phyloP scores from a whole-genome alignment of 2,888 invertebrate species.

The Limenitis camilla region DNA sequence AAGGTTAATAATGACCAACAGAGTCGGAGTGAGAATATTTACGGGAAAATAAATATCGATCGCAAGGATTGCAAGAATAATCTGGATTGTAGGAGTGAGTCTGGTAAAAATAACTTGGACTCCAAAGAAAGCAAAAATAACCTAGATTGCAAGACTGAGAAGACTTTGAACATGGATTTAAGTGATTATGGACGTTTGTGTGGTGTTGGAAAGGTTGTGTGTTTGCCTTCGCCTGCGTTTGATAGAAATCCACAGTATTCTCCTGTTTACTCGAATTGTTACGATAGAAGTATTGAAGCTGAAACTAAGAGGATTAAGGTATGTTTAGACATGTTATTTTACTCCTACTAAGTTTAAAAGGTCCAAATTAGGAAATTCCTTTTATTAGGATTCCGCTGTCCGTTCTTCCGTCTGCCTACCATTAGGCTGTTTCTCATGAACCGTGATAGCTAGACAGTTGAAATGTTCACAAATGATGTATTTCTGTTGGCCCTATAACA shows the following conservation, averaged over 20 bases:
- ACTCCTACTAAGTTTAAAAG: too few species aligned
- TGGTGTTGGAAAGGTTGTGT: slow-evolving; percentile 31
- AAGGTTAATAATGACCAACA: slow-evolving; percentile 61
- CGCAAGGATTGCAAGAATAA: slow-evolving; percentile 22
- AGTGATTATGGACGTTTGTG: slow-evolving; percentile 33
- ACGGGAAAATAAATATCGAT: slow-evolving; percentile 53
- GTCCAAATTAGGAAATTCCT: too few species aligned
- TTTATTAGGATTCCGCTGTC: too few species aligned
- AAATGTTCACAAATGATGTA: too few species aligned
- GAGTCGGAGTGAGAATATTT: slow-evolving; percentile 49
- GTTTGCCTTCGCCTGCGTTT: slow-evolving; percentile 44
- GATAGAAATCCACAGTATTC: slow-evolving; percentile 61
- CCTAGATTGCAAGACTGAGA: slow-evolving; percentile 19
- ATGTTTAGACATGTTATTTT: too few species aligned
- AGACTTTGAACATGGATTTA: slow-evolving; percentile 25
- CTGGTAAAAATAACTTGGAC: slow-evolving; percentile 17
- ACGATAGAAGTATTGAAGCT: slow-evolving; percentile 62
- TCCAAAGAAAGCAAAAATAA: slow-evolving; percentile 23
- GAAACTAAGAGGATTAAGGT: slow-evolving; percentile 59
- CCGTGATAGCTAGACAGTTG: too few species aligned
- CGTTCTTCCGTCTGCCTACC: too few species aligned
- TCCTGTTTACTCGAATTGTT: slow-evolving; percentile 54
- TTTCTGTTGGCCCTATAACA: too few species aligned
- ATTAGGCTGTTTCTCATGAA: too few species aligned
- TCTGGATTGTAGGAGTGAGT: slow-evolving; percentile 14